Evolutionary conservation across 1,140 invertebrate species (phyloP).

Genomic region (Monochamus saltuarius): DNA sequence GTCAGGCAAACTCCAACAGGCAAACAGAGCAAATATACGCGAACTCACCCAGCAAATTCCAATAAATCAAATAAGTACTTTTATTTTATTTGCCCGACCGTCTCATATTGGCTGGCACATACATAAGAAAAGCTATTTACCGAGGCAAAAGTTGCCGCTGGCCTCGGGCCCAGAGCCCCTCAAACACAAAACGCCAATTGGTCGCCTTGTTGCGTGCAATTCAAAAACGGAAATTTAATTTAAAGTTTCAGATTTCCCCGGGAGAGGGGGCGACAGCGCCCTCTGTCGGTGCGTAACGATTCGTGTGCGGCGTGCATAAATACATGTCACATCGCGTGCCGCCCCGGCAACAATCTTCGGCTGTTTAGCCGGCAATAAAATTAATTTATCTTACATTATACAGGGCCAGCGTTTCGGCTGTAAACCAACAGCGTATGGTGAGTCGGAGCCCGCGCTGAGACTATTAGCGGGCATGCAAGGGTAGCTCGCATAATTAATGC

Average conservation of each 20-base stretch:
- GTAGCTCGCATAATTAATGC: conserved; percentile 50
- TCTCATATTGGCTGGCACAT: conserved; percentile 38
- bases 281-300: conserved; percentile 21
- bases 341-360: conserved; percentile 50
- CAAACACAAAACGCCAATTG: conserved; percentile 48
- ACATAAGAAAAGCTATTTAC: conserved; percentile 44
- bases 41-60: conserved; percentile 44
- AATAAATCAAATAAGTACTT: conserved; percentile 47
- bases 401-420: conserved; percentile 36
- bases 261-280: background rate
- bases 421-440: conserved; percentile 40
- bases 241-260: conserved; percentile 46
- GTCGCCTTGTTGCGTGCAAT: conserved; percentile 48
- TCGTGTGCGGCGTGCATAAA: conserved; percentile 41
- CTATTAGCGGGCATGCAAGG: conserved; percentile 39
- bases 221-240: conserved; percentile 52
- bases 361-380: conserved; percentile 54
- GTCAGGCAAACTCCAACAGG: no score
- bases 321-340: conserved; percentile 48
- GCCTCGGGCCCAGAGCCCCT: conserved; percentile 26
- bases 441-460: conserved; percentile 17
- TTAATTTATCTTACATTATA: conserved; percentile 53
- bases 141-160: conserved; percentile 21
- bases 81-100: conserved; percentile 39
- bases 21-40: conserved; percentile 31